These are phyloP conservation scores for Cynoglossus semilaevis DNA, from an alignment of 2,113 vertebrate genomes.

Conservation along the genomic window DNA sequence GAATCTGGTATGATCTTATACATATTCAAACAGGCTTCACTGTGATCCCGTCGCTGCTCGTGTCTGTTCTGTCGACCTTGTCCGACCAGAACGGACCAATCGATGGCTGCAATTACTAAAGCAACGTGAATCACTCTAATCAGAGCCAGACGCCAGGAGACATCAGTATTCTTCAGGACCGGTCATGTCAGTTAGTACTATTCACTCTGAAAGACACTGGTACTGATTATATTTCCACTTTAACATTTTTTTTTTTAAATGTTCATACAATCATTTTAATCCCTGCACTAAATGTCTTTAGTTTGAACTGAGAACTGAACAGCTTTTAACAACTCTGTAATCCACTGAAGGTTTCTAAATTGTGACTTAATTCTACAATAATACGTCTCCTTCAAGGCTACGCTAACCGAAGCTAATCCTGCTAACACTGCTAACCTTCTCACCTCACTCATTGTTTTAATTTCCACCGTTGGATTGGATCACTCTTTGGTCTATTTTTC, in stretches of 20 bases:
- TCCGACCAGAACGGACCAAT: constrained; percentile 31
- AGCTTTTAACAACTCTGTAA: too few relatives aligned
- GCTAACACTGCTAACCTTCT: too few relatives aligned
- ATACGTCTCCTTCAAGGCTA: too few relatives aligned
- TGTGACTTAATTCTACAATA: too few relatives aligned
- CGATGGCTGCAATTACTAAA: constrained; percentile 60
- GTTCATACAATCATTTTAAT: not conserved
- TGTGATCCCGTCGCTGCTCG: constrained; percentile 11
- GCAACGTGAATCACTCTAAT: constrained; percentile 57
- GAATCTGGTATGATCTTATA: constrained; percentile 18
- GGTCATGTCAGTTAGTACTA: constrained; percentile 33
- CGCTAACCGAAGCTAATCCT: too few relatives aligned
- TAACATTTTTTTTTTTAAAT: not conserved
- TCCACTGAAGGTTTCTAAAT: too few relatives aligned
- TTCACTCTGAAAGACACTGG: constrained; percentile 21
- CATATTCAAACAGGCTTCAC: constrained; percentile 48
- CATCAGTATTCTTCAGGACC: constrained; percentile 47
- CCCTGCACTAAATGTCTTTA: too few relatives aligned
- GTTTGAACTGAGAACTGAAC: too few relatives aligned
- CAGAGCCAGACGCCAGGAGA: constrained; percentile 42
- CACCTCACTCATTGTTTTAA: too few relatives aligned
- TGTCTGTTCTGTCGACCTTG: constrained; percentile 58
- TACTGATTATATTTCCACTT: constrained; percentile 13
- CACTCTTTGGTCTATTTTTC: too few relatives aligned
- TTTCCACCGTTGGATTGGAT: too few relatives aligned